Evolutionary conservation across 2,797 vertebrate genomes (phyloP), one percentile per base, ranked within the genome.

Genomic region (Podarcis siculus): DNA sequence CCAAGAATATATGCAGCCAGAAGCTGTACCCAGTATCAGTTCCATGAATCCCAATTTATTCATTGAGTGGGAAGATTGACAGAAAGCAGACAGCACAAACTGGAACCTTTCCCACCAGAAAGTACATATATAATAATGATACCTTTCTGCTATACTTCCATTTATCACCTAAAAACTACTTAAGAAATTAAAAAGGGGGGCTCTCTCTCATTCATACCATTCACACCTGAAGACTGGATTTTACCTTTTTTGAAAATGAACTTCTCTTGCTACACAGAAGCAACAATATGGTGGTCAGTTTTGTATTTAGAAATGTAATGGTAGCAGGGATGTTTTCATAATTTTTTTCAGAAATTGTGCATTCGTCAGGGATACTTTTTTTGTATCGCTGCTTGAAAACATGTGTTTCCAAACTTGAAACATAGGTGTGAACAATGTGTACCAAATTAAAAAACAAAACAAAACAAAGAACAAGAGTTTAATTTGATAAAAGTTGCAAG

Each of bases 281-380:
- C 98, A 98, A 97, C 98, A 98, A 98, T 98, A 98, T 98, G 98
- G 98, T 99, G 98, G 98, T 98, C 96, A 98, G 98, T 99, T 99
- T 99, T 99, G 98, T 99, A 99, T 99, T 98, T 98, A 98, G 98
- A 98, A 97, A 98, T 97, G 97, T 97, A 97, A 98, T 97, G 98
- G 98, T 99, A 98, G 98, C 99, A 98, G 98, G 98, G 98, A 98
- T 98, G 98, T 98, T 99, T 99, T 98, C 98, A 98, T 98, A 99
- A 98, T 98, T 98, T 98, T 89, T 97, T 98, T 98, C 98, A 98
- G 98, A 98, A 98, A 98, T 98, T 98, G 98, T 98, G 98, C 98
- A 98, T 99, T 98, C 97, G 98, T 98, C 98, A 98, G 98, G 97
- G 96, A 97, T 98, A 97, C 96, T 98, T 98, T 97, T 99, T 99